Base-by-base conservation (phyloP, 1,140 invertebrate genomes). In the Calycopis cecrops region DNA sequence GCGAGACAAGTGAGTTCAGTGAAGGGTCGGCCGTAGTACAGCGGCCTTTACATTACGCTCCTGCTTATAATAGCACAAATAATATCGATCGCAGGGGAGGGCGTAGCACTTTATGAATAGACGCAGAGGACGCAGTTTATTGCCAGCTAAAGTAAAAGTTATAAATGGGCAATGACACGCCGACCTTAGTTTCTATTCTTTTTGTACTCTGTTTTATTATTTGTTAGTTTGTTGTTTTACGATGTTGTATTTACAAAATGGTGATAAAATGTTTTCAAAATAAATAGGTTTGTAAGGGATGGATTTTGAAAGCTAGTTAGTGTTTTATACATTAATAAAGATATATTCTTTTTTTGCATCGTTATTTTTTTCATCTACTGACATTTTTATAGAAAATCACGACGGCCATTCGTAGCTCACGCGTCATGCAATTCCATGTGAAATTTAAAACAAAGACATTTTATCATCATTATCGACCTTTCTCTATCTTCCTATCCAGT, bases 11-110 rank as follows among this genome's bases (percentile, higher is more conserved):
- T n/a, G n/a, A n/a, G n/a, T n/a, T n/a, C n/a, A n/a, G n/a, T 28
- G 21, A 28, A 28, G 38, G 40, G 40, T 44, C 17, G 40, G 40
- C 35, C n/a, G 44, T 42, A 35, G 52, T 55, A 33, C 56, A 58
- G 37, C 40, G 56, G 48, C 55, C 56, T 35, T 42, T 55, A 52
- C 51, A 10, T 21, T 38, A 34, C 47, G 56, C 40, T 51, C 42
- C 53, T 55, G 54, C 42, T 59, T 53, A 47, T 59, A 58, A 59
- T 59, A 18, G 40, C 40, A 44, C 40, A 44, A 63, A 54, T 55
- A 52, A 59, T 56, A 56, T 56, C 57, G 61, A 59, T 63, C 53
- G 58, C 52, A 54, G 14, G 49, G 49, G 42, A 58, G 56, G 56
- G 52, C 55, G 55, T 58, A 62, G 56, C 55, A 40, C 60, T 28